Evolutionary conservation across 2,888 invertebrate species (phyloP), one percentile per base, ranked within the genome.

Genomic region (Drepanosiphum platanoidis): DNA sequence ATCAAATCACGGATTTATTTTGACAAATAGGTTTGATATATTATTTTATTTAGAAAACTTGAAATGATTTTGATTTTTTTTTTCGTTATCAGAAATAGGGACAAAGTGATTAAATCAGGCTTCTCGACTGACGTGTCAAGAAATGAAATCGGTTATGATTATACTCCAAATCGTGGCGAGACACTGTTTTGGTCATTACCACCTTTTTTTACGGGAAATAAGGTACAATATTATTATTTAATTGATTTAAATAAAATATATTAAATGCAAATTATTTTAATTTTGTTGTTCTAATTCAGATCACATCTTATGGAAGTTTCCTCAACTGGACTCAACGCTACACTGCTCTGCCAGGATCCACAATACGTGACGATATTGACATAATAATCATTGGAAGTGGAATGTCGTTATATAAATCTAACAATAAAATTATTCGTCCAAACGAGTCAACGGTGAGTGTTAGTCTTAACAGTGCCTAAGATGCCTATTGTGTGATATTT

Each of bases 281-380:
- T 7, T 7, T 11, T 18, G 18, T 82, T 34, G 30, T 30, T 46
- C 3, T 27, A 30, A 70, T 61, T 88, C 88, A 95, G 91, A 91
- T 97, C 11, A 92, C 94, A 86, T 96, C 97, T 0, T 98, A 97
- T 89, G 97, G 97, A 0, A 97, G 97, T 0, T 91, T 92, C 80
- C 90, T 98, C 8, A 93, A 93, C 27, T 92, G 96, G 87, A 94
- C 93, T 0, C 93, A 96, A 88, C 92, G 92, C 86, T 95, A 94
- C 88, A 91, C 92, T 8, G 92, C 93, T 0, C 89, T 90, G 80
- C 90, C 91, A 9, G 91, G 91, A 30, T 92, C 92, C 1, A 88
- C 89, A 75, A 91, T 91, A 0, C 91, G 91, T 72, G 92, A 92
- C 30, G 96, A 96, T 88, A 93, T 93, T 71, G 96, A 97, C 89